Percentiles rank a stretch among this genome's conserved stretches.
Evolutionary conservation across 2,113 vertebrate genomes (phyloP).

Genomic region (Eclectus roratus): DNA sequence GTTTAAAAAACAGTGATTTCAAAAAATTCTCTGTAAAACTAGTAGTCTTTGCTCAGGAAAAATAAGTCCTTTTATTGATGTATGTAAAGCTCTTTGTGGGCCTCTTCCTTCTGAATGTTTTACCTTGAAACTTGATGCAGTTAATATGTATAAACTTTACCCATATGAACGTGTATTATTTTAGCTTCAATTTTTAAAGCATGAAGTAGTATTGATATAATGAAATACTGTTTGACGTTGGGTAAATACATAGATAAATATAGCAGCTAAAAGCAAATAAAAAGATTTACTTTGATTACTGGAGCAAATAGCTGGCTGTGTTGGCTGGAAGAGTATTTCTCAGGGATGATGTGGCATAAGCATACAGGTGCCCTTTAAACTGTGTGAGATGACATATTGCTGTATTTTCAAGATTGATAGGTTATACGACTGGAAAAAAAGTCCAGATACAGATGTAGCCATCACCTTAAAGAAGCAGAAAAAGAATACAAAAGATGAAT

Average conservation of each 20-base stretch:
- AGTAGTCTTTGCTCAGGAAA: background rate
- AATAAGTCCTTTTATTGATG: accelerated
- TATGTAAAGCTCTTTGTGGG: background rate
- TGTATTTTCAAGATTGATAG: conserved; percentile 86
- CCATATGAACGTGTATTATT: background rate
- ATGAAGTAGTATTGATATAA: background rate
- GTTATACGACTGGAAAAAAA: conserved; percentile 98
- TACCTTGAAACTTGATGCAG: background rate
- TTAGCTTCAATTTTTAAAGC: background rate
- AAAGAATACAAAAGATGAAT: conserved; percentile 97
- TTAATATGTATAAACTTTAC: background rate
- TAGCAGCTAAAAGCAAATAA: background rate
- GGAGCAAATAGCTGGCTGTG: background rate
- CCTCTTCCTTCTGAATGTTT: background rate
- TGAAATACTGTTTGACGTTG: background rate
- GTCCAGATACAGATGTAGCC: conserved; percentile 91
- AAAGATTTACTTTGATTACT: background rate
- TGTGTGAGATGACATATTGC: background rate
- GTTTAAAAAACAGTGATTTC: background rate
- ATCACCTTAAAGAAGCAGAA: conserved; percentile 97
- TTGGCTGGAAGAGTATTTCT: background rate
- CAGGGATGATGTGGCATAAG: background rate
- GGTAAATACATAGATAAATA: background rate
- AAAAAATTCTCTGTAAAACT: background rate
- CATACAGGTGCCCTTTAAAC: background rate